phyloP scores from a whole-genome alignment of 2,113 vertebrate species.

The Sialia sialis region DNA sequence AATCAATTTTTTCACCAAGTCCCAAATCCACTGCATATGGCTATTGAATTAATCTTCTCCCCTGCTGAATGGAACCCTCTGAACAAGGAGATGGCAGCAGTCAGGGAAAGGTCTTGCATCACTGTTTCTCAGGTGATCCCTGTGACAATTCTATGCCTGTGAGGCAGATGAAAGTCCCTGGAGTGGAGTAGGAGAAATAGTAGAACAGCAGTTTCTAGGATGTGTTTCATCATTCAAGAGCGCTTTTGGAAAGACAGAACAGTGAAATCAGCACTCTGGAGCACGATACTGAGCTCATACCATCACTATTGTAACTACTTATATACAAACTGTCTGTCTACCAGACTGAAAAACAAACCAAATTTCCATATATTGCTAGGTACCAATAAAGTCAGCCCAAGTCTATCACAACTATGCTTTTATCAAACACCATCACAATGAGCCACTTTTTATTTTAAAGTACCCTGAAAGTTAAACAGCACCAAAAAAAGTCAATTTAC shows the following conservation, averaged over 20 bases:
- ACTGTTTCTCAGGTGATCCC: neutral
- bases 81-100: neutral
- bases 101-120: neutral
- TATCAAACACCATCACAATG: neutral
- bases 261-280: neutral
- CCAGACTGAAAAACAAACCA: neutral
- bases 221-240: neutral
- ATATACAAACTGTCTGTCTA: neutral
- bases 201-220: neutral
- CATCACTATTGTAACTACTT: neutral
- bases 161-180: neutral
- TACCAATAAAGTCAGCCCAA: neutral
- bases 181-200: neutral
- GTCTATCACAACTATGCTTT: neutral
- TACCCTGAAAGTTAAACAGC: neutral
- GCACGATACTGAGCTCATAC: neutral
- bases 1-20: neutral
- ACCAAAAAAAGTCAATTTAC: neutral
- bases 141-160: neutral
- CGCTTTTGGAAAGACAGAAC: neutral
- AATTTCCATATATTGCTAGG: neutral
- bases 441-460: neutral
- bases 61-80: neutral
- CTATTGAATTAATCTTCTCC: neutral
- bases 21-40: neutral